Conservation (phyloP, 2,797 vertebrate species). For the Poeciliopsis gracilis region DNA sequence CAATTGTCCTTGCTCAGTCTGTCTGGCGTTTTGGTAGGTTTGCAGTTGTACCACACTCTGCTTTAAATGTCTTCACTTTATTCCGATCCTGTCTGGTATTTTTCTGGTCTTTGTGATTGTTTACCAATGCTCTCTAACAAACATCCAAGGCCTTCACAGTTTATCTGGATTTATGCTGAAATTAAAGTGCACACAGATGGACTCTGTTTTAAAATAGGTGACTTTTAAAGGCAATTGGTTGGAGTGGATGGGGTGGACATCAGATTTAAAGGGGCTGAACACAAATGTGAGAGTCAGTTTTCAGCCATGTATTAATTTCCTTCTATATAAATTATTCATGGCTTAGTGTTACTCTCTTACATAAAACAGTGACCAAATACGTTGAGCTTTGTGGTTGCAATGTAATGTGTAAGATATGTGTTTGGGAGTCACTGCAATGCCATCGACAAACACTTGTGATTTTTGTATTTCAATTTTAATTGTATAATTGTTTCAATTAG, state of each 20-base stretch:
- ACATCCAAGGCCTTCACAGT: not conserved
- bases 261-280: not conserved
- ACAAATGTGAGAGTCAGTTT: not conserved
- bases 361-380: not conserved
- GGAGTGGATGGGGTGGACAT: not conserved
- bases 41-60: not conserved
- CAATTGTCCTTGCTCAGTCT: not conserved
- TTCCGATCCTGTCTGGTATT: not conserved
- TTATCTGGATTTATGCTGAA: not conserved
- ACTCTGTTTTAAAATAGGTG: not conserved
- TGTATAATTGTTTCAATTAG: constrained; percentile 27
- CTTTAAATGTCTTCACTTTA: not conserved
- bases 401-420: not conserved
- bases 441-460: constrained; percentile 7
- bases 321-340: not conserved
- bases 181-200: not conserved
- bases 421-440: not conserved
- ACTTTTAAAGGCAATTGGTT: not conserved
- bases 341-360: not conserved
- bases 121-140: not conserved
- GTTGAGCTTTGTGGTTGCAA: not conserved
- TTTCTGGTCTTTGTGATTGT: not conserved
- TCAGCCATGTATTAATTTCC: not conserved
- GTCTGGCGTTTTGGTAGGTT: not conserved
- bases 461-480: constrained; percentile 15